Evolutionary conservation across 2,797 vertebrate species (phyloP).

Genomic region (Leucoraja ocellata): DNA sequence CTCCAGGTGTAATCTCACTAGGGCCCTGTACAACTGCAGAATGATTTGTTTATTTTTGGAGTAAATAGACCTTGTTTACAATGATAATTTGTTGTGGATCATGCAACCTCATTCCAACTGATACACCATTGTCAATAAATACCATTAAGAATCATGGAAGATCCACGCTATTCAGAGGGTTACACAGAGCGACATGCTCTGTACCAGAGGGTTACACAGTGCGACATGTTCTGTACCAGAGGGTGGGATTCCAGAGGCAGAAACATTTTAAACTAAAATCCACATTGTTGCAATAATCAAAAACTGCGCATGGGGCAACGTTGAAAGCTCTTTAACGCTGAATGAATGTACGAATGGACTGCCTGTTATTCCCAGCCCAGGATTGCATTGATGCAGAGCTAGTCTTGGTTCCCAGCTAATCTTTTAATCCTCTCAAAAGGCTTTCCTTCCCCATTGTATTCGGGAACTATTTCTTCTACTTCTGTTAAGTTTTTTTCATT

Average conservation of each 20-base stretch:
- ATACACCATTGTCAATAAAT: too few relatives aligned
- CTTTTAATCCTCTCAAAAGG: slow-evolving; percentile 30
- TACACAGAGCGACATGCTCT: background rate
- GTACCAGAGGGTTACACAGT: background rate
- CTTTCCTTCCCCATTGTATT: background rate
- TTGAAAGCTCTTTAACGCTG: background rate
- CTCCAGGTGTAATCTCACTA: too few relatives aligned
- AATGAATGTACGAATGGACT: background rate
- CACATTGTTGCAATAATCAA: background rate
- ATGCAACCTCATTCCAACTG: too few relatives aligned
- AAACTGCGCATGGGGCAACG: background rate
- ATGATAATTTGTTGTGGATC: too few relatives aligned
- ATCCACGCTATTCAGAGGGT: background rate
- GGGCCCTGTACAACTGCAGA: too few relatives aligned
- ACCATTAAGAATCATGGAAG: background rate
- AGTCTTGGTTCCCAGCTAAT: background rate
- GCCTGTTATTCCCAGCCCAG: background rate
- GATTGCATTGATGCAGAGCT: background rate
- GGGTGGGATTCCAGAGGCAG: background rate
- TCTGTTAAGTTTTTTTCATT: background rate
- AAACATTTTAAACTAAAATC: background rate
- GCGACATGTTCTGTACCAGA: background rate
- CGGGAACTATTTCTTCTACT: background rate
- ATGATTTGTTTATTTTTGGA: too few relatives aligned
- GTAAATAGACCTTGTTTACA: too few relatives aligned